phyloP scores from a whole-genome alignment of 2,888 invertebrate species.

The Antitype chi region DNA sequence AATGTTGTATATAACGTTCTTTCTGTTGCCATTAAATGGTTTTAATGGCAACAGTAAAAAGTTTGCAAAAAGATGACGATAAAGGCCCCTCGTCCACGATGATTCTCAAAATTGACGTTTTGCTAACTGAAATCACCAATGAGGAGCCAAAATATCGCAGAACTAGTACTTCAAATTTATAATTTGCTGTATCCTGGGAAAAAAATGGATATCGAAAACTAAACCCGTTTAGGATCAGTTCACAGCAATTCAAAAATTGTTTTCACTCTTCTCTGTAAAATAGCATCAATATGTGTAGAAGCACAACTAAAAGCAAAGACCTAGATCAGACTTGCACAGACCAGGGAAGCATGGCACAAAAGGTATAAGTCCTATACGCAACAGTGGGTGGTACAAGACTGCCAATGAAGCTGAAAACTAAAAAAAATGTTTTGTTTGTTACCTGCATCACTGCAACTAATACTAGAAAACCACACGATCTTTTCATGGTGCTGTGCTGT shows the following conservation, averaged over 20 bases:
- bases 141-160: background rate
- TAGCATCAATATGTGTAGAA: background rate
- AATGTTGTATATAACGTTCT: too few relatives aligned
- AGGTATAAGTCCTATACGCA: background rate
- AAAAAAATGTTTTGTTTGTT: background rate
- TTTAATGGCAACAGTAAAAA: background rate
- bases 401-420: background rate
- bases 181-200: background rate
- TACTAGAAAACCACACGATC: slow-evolving; percentile 8
- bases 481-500: slow-evolving; percentile 17
- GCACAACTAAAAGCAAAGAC: background rate
- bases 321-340: background rate
- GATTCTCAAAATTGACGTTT: background rate
- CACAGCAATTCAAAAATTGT: background rate
- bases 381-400: background rate
- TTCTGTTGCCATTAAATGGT: too few relatives aligned
- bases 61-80: background rate
- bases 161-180: background rate
- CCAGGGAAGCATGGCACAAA: background rate
- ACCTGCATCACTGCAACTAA: slow-evolving; percentile 24
- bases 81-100: background rate
- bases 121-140: background rate
- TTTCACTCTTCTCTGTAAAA: background rate
- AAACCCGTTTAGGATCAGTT: background rate
- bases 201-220: background rate